Evolutionary conservation across 2,113 vertebrate species (phyloP), one percentile per base, ranked within the genome.

Genomic region (Nerophis ophidion): DNA sequence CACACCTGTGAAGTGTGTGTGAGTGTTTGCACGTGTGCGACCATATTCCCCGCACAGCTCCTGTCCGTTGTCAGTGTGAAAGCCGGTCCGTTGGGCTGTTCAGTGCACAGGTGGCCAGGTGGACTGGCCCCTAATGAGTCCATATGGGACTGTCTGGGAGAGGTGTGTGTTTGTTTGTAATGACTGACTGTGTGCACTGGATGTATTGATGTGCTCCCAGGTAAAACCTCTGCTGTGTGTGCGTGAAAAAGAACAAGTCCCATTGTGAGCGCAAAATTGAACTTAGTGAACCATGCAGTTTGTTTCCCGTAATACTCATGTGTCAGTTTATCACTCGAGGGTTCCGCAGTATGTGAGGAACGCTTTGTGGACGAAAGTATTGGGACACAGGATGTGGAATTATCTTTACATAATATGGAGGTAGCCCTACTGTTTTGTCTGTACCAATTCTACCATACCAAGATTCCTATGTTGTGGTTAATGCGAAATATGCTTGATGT

Each of bases 81-180:
- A 84, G 78, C 61, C 6, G 53, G 68, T 81, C 81, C 70, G 35
- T 68, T 84, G 86, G 83, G 84, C 63, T 68, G 78, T 81, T 77
- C 68, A 58, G 74, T 75, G 84, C 81, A 86, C 84, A 86, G 84
- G 86, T 86, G 82, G 84, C 71, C n/a, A n/a, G 70, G 80, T 84
- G 85, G 84, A 86, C 86, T 74, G 72, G 84, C 82, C 86, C 78
- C 81, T 88, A 88, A 88, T 88, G 86, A 88, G 83, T 79, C 86
- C 84, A 84, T 84, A 84, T 86, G 86, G 84, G 82, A 86, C 80
- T 63, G 84, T 85, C 82, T 85, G 80, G 77, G 72, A 80, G 67
- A 58, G 51, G 64, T 61, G 74, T 77, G 71, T 74, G 57, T 52
- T 55, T 57, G 47, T 63, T 64, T 38, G 34, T 65, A n/a, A 7